Base-by-base conservation (phyloP, 2,797 vertebrate species). In the Hafferia zeledoni region DNA sequence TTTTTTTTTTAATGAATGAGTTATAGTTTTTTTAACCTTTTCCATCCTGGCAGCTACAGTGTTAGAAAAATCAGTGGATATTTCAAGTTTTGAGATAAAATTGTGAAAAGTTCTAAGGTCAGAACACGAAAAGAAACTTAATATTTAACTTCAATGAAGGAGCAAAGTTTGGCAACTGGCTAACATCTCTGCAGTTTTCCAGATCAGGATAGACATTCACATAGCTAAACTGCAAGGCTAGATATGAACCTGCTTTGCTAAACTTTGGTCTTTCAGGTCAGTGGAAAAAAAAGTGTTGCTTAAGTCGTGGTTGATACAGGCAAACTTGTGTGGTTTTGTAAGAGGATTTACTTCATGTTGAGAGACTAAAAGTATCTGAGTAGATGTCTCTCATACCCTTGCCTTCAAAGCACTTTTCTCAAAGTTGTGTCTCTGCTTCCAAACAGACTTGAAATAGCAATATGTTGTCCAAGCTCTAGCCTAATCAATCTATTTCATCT, bases 391-490 rank as follows among this genome's bases (percentile, higher is more conserved):
- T 49, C 17, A 60, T 50, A 33, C 4, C 13, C 12, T 77, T 35
- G 4, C 17, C 57, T 92, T 72, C 64, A 76, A 76, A 87, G 11
- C 2, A 27, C 24, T 86, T 70, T 67, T 33, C 23, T 50, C 6
- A 52, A 67, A 79, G n/a, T 17, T 59, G 6, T 31, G 7, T 28
- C 5, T 41, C 11, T 75, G 1, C 22, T 64, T 86, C 25, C 59
- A 14, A 67, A 52, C 11, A 56, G 30, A 55, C 17, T 57, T 85
- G 35, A 67, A 86, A 83, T 16, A 46, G 7, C 30, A 75, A 24
- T 1, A 16, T 0, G 0, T 30, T 61, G 23, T n/a, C 39, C 53
- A 67, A 24, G 7, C 7, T 67, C 33, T 69, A 81, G 37, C 23
- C 28, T 49, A 71, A 68, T 65, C n/a, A 47, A 37, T 37, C 30